These are phyloP conservation scores for Denticeps clupeoides DNA, from an alignment of 2,797 vertebrate species.

Conservation along the genomic window DNA sequence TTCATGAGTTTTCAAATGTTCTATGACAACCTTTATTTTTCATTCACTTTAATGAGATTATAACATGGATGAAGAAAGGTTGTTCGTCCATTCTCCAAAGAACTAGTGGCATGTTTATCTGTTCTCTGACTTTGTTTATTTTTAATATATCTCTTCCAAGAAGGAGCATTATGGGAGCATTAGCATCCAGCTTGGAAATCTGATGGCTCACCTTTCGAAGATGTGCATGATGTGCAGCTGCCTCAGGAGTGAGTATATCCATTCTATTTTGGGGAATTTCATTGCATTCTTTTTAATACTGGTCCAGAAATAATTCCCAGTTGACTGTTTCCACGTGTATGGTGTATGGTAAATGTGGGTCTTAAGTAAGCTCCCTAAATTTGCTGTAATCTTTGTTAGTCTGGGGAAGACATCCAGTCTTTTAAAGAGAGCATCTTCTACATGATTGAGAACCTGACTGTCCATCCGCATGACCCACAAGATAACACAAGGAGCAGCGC, in stretches of 20 bases:
- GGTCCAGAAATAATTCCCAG: no score
- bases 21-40: no score
- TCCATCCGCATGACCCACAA: no score
- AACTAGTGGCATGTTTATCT: conserved; percentile 8
- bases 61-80: background rate
- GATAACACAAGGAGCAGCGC: no score
- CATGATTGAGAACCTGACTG: no score
- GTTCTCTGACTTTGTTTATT: background rate
- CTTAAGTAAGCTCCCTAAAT: no score
- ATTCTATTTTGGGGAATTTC: background rate
- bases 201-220: background rate
- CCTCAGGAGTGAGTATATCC: background rate
- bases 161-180: background rate
- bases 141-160: background rate
- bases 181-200: background rate
- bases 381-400: no score
- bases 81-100: conserved; percentile 41
- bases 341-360: no score
- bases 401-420: no score
- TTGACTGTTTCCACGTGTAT: no score
- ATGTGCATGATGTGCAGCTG: background rate
- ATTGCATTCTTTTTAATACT: no score
- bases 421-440: no score
- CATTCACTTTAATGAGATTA: background rate
- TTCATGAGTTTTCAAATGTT: background rate